Conservation (phyloP, 2,888 invertebrate genomes). For the Dione vanillae region DNA sequence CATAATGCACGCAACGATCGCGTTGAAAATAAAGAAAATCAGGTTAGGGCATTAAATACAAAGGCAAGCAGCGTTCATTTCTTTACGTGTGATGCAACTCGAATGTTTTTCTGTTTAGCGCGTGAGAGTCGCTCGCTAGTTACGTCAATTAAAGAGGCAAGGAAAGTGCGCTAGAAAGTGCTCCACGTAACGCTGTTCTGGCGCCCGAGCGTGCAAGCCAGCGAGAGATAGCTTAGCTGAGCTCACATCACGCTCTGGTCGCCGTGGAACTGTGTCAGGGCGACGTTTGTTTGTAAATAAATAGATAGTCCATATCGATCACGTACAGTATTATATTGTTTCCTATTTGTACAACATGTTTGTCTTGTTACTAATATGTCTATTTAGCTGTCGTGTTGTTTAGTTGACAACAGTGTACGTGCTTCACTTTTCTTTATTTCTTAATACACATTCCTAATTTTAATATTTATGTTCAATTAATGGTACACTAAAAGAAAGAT, state of each 20-base stretch:
- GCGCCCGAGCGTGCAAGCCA: slow-evolving; percentile 24
- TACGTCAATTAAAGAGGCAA: slow-evolving; percentile 81
- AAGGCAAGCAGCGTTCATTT: slow-evolving; percentile 66
- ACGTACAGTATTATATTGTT: slow-evolving; percentile 58
- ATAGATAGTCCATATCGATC: slow-evolving; percentile 56
- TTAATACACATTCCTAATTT: not conserved
- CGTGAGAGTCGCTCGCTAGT: slow-evolving; percentile 79
- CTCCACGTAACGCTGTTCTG: slow-evolving; percentile 68
- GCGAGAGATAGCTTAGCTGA: slow-evolving; percentile 48
- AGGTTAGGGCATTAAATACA: slow-evolving; percentile 18
- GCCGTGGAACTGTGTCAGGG: slow-evolving; percentile 71
- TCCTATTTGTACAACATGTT: slow-evolving; percentile 50
- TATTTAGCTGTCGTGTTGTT: slow-evolving; percentile 7
- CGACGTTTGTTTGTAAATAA: slow-evolving; percentile 78
- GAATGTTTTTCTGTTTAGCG: slow-evolving; percentile 74
- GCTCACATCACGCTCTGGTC: slow-evolving; percentile 41
- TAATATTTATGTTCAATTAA: not conserved
- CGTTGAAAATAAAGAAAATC: slow-evolving; percentile 19
- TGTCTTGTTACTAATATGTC: slow-evolving; percentile 32
- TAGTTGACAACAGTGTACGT: not conserved
- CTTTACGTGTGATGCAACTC: slow-evolving; percentile 80
- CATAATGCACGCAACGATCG: not conserved
- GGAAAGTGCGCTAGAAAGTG: slow-evolving; percentile 82
- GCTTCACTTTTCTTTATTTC: not conserved
- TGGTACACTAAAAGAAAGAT: too few species aligned